phyloP scores from a whole-genome alignment of 2,113 vertebrate genomes.

The Toxotes chatareus region DNA sequence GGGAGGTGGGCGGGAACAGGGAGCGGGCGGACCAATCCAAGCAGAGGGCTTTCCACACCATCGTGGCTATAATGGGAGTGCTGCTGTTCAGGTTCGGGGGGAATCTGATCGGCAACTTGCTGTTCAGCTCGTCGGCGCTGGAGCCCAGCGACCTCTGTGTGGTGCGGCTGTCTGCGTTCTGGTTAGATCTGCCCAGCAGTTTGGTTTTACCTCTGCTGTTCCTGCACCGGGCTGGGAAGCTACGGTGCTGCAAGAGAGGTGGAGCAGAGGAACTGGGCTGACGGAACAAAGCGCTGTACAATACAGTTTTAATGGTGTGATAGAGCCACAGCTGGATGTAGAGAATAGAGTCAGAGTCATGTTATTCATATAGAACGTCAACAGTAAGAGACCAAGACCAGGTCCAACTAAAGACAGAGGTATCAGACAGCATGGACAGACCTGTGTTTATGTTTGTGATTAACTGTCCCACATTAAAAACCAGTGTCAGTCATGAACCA shows the following conservation, averaged over 20 bases:
- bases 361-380: too few species aligned
- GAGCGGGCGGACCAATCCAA: slow-evolving; percentile 16
- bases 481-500: neutral
- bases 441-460: neutral
- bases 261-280: too few species aligned
- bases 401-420: too few species aligned
- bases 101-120: fast-evolving
- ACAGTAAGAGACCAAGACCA: too few species aligned
- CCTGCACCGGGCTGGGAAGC: slow-evolving; percentile 28
- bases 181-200: slow-evolving; percentile 21
- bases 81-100: slow-evolving; percentile 9
- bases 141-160: fast-evolving
- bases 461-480: neutral
- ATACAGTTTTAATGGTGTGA: too few species aligned
- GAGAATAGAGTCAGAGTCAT: too few species aligned
- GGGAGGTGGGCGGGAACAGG: slow-evolving; percentile 2
- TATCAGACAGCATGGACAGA: neutral
- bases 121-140: fast-evolving
- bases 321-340: too few species aligned
- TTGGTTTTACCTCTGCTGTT: slow-evolving; percentile 48
- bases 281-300: too few species aligned
- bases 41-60: slow-evolving; percentile 36
- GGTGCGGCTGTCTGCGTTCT: fast-evolving
- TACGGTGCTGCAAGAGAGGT: neutral
- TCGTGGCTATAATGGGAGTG: slow-evolving; percentile 16